Percentiles rank a stretch among this genome's conserved stretches.
Evolutionary conservation across 2,797 vertebrate genomes (phyloP).

Genomic region (Denticeps clupeoides): DNA sequence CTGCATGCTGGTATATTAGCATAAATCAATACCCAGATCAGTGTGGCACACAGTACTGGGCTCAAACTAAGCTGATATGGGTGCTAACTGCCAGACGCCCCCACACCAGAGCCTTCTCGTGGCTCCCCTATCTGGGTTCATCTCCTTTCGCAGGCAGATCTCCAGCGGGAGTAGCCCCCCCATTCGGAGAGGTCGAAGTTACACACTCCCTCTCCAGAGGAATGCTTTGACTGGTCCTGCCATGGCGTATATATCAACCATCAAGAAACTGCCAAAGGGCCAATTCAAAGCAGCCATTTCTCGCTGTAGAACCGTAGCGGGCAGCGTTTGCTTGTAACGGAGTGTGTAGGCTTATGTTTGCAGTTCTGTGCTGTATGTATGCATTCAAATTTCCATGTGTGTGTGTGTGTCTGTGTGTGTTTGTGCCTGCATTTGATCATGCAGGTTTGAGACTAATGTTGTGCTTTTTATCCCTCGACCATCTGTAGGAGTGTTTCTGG

Average conservation of each 20-base stretch:
- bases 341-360: conserved; percentile 4
- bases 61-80: too few species aligned
- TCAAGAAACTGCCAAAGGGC: conserved; percentile 23
- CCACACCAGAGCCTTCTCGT: conserved; percentile 1
- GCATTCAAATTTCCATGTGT: too few species aligned
- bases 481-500: conserved; percentile 37
- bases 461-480: conserved; percentile 37
- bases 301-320: conserved; percentile 24
- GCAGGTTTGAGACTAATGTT: too few species aligned
- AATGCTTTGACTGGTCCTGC: conserved; percentile 16
- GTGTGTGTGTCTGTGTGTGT: too few species aligned
- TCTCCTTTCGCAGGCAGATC: conserved; percentile 19
- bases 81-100: not conserved
- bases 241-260: conserved; percentile 24
- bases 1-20: too few species aligned
- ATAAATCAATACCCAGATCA: too few species aligned
- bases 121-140: conserved; percentile 7
- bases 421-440: too few species aligned
- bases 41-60: too few species aligned
- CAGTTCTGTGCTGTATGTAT: not conserved
- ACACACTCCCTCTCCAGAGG: conserved; percentile 22
- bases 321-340: conserved; percentile 14
- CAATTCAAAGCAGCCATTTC: conserved; percentile 24
- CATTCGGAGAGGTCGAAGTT: conserved; percentile 2
- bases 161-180: conserved; percentile 11